Conservation (phyloP, 2,797 vertebrate species). For the Spheniscus humboldti region DNA sequence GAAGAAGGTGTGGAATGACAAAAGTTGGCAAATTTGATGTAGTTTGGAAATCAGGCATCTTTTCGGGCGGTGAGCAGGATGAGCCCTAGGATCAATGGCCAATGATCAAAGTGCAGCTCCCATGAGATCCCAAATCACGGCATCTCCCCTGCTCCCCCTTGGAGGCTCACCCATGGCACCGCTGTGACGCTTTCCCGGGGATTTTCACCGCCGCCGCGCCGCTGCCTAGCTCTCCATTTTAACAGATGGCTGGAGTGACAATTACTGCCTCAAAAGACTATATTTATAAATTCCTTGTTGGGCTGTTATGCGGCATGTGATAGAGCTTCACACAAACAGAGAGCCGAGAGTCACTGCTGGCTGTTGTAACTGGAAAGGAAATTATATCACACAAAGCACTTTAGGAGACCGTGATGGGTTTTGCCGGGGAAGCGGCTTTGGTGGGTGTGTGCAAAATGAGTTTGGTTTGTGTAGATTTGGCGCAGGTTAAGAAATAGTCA, state of each 20-base stretch:
- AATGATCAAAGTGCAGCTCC: accelerated
- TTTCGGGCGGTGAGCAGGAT: accelerated
- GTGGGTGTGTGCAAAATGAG: neutral
- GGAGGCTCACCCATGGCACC: accelerated
- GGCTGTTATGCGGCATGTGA: neutral
- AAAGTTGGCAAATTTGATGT: accelerated
- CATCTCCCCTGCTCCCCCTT: neutral
- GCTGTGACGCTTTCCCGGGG: accelerated
- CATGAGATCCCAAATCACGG: accelerated
- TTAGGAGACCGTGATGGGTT: neutral
- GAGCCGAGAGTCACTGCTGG: neutral
- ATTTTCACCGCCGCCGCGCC: accelerated
- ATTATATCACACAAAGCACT: accelerated
- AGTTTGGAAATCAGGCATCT: accelerated
- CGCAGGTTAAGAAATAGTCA: neutral
- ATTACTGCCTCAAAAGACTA: neutral
- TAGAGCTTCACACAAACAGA: neutral
- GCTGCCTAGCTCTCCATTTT: neutral
- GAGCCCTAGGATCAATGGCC: neutral
- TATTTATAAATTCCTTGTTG: neutral
- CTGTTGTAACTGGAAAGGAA: neutral
- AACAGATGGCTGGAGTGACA: neutral
- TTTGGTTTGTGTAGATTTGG: neutral
- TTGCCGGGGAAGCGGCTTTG: neutral
- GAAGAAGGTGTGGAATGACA: neutral